Base-by-base conservation (phyloP, 2,888 invertebrate species). In the Drosophila cracens region DNA sequence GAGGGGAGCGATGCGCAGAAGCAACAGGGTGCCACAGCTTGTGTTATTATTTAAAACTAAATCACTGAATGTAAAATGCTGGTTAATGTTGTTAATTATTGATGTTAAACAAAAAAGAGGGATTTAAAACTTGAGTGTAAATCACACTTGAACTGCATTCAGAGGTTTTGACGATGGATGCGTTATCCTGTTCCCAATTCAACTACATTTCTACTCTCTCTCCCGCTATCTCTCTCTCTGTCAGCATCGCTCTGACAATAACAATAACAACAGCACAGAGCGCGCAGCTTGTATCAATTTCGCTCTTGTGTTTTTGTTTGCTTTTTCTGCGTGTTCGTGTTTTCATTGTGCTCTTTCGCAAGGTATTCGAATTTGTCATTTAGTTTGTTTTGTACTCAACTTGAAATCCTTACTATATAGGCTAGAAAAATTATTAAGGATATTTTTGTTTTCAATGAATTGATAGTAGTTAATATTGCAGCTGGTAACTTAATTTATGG, bases 251-350 rank as follows among this genome's bases (percentile, higher is more conserved):
- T 64, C 38, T 63, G 82, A 58, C 76, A 67, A 73, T 38, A 73
- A 67, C 76, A 79, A 76, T 66, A 69, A 72, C 72, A 79, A 57
- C 54, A 74, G 60, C 36, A 38, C 49, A 57, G 74, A 77, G 74
- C 74, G 81, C 73, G 65, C 64, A 54, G 72, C 56, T 82, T 81
- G 82, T 83, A 82, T 77, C 87, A 87, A 75, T 89, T 82, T 87
- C 87, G 82, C 87, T 87, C 82, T 80, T 74, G 52, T 73, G 82
- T 89, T 87, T 86, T 83, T 83, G 89, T 84, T 89, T 89, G 79
- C 79, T 76, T 84, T 84, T 84, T 81, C 84, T 84, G 82, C 81
- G 71, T 84, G 76, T 76, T 84, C 73, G 79, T 86, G 89, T 87
- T 84, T 87, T 84, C 58, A 75, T 87, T 76, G 58, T 77, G 59